Percentiles rank a stretch among this genome's conserved stretches.
These are phyloP conservation scores for Zosterops japonicus DNA, from an alignment of 2,113 vertebrate species.

Conservation along the genomic window DNA sequence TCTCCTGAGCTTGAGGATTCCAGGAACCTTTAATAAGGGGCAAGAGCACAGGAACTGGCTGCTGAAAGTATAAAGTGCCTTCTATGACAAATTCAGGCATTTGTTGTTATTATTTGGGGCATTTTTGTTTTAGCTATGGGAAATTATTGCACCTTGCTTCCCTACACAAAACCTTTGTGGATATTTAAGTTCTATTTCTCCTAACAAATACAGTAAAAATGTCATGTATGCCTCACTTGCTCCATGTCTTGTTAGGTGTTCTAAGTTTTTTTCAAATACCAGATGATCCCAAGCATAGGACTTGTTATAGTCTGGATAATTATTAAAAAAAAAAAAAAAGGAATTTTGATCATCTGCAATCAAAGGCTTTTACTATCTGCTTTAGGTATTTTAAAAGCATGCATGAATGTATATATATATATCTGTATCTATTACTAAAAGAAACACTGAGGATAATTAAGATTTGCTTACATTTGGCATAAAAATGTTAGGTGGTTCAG, in stretches of 20 bases:
- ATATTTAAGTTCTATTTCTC: not conserved
- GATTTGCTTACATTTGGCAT: not conserved
- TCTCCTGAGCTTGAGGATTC: slow-evolving; percentile 6
- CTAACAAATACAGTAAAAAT: not conserved
- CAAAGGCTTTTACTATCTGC: not conserved
- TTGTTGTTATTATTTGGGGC: not conserved
- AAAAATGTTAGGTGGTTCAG: not conserved
- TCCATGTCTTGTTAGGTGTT: not conserved
- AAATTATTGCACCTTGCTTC: not conserved
- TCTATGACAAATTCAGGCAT: not conserved
- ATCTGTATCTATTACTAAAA: not conserved
- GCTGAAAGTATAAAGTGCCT: not conserved
- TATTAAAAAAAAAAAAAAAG: not conserved
- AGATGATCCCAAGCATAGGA: not conserved
- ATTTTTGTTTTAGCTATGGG: not conserved
- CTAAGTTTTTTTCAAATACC: not conserved
- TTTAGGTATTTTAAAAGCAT: not conserved
- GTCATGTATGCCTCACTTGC: not conserved
- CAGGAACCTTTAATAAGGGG: slow-evolving; percentile 22
- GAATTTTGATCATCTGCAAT: not conserved
- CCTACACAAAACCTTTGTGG: not conserved
- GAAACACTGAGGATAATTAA: not conserved
- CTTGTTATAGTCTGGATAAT: not conserved
- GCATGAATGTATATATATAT: not conserved
- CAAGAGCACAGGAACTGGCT: not conserved